Base-by-base conservation (phyloP, 2,113 vertebrate genomes). In the Pseudorectes ferrugineus region DNA sequence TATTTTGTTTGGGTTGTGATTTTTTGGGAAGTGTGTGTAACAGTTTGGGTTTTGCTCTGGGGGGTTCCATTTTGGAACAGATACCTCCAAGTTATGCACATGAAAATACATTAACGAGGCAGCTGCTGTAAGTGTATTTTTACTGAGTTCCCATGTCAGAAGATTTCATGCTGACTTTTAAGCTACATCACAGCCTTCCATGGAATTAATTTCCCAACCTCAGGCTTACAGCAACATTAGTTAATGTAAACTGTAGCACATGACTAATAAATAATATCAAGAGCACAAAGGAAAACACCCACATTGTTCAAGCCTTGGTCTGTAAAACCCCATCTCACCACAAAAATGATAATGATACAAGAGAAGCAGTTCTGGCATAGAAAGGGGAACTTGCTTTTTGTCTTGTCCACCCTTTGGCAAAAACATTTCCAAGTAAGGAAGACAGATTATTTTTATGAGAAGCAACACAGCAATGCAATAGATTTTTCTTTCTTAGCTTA, bases 371-470 rank as follows among this genome's bases (percentile, higher is more conserved):
- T 63, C 48, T 92, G 88, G 72, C 75, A 77, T 0, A 20, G 13
- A 40, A 31, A 79, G 14, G 22, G 11, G 33, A 83, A 67, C n/a
- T 84, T 57, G 45, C 46, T 89, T 33, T 55, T 25, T 42, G 51
- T 72, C 68, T 86, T 81, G 67, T 24, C 71, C 36, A 78, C 57
- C 65, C 91, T 58, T 83, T 26, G 48, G 86, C 79, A 77, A 33
- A 31, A 93, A 93, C 73, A 87, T 59, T 81, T 67, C 83, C 89
- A 91, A 74, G 87, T 73, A 95, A 89, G 89, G 84, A 63, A 85
- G 36, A 51, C 24, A 81, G 92, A 76, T 74, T 42, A 58, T 24
- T 70, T 91, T 78, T 71, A 58, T 23, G 70, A 84, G 70, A 66
- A 81, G 31, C 43, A 76, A 48, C 2, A 9, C 35, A 57, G 26